Conservation (phyloP, 2,888 invertebrate genomes). For the Amphimallon solstitiale region DNA sequence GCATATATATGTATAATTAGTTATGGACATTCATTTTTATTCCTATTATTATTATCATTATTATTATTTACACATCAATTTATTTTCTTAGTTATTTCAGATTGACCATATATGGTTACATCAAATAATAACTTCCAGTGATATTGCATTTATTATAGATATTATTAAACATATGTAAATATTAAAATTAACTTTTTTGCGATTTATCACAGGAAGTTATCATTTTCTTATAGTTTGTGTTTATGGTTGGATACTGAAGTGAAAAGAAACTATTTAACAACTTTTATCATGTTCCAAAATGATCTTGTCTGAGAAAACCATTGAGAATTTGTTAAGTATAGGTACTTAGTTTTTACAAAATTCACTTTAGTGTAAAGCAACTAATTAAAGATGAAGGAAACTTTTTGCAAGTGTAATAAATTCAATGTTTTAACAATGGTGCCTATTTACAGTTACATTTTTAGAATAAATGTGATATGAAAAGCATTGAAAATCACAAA, state of each 20-base stretch:
- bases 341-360: too few relatives aligned
- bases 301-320: too few relatives aligned
- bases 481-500: too few relatives aligned
- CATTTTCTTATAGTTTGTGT: constrained; percentile 19
- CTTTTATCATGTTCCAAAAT: background rate
- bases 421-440: too few relatives aligned
- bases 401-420: too few relatives aligned
- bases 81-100: background rate
- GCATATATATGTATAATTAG: constrained; percentile 17
- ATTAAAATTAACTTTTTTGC: constrained; percentile 10
- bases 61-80: background rate
- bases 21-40: constrained; percentile 24
- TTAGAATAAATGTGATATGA: too few relatives aligned
- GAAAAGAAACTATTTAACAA: background rate
- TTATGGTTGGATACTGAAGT: background rate
- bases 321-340: too few relatives aligned
- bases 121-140: constrained; percentile 27
- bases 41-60: constrained; percentile 12
- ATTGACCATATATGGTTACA: constrained; percentile 34
- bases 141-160: constrained; percentile 12
- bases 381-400: too few relatives aligned
- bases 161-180: background rate
- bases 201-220: constrained; percentile 27
- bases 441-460: too few relatives aligned
- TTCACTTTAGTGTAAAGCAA: too few relatives aligned